Percentiles rank a stretch among this genome's conserved stretches.
Conservation (phyloP, 1,140 invertebrate genomes). For the Lanistes nyassanus region DNA sequence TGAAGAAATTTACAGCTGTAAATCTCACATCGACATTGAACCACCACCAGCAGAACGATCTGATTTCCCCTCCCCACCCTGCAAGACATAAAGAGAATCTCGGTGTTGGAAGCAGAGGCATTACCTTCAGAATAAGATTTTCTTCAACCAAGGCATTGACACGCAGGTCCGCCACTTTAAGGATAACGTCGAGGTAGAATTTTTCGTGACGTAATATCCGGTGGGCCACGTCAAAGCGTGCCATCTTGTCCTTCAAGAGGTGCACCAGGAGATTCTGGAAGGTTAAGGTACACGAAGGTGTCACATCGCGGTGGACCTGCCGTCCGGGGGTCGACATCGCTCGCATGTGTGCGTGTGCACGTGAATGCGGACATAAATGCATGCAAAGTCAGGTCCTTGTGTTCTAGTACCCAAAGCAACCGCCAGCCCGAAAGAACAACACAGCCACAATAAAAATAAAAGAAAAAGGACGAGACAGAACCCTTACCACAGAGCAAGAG, state of each 20-base stretch:
- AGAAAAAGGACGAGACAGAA: too few species aligned
- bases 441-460: too few species aligned
- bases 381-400: too few species aligned
- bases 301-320: too few species aligned
- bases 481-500: too few species aligned
- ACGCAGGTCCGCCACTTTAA: not conserved
- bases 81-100: not conserved
- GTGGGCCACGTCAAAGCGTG: constrained; percentile 9
- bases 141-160: constrained; percentile 9
- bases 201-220: constrained; percentile 17
- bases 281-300: too few species aligned
- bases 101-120: not conserved
- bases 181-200: constrained; percentile 2
- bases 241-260: not conserved
- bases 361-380: not conserved
- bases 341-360: not conserved
- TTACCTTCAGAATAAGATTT: constrained; percentile 4
- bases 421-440: too few species aligned
- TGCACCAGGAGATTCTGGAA: not conserved
- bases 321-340: not conserved
- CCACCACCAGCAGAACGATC: too few species aligned
- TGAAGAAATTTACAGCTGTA: too few species aligned
- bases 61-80: too few species aligned
- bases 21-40: too few species aligned
- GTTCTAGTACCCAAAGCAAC: too few species aligned